phyloP scores from a whole-genome alignment of 2,113 vertebrate species.

The Zapus hudsonius region DNA sequence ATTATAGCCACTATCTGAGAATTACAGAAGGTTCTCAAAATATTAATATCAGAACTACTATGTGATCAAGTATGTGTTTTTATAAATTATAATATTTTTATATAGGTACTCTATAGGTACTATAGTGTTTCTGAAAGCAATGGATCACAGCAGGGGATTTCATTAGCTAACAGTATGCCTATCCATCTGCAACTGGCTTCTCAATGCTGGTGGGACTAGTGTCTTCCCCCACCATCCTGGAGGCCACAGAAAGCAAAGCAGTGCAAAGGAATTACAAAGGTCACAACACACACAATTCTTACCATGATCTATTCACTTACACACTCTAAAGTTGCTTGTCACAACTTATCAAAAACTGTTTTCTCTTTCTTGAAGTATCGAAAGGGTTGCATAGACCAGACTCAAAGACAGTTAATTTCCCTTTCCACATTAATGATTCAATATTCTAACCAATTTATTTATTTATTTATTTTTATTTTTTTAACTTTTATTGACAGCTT shows the following conservation, averaged over 20 bases:
- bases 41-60: background rate
- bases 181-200: background rate
- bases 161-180: background rate
- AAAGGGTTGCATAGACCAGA: background rate
- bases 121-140: no score
- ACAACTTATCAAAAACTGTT: background rate
- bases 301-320: background rate
- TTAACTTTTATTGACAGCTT: no score
- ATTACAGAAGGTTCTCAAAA: background rate
- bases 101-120: background rate
- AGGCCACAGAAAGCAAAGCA: background rate
- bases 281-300: background rate
- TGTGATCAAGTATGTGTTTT: background rate
- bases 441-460: background rate
- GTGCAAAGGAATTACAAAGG: background rate
- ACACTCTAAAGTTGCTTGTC: background rate
- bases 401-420: background rate
- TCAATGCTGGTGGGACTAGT: background rate
- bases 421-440: conserved; percentile 5
- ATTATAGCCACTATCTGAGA: background rate
- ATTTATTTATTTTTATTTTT: no score
- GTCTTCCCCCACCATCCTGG: background rate
- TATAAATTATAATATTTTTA: background rate
- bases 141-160: background rate
- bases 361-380: background rate